A percentile compares a stretch with the other conserved stretches of the same genome.
Conservation (phyloP, 2,888 invertebrate species). For the Pachycephus smyrnensis region DNA sequence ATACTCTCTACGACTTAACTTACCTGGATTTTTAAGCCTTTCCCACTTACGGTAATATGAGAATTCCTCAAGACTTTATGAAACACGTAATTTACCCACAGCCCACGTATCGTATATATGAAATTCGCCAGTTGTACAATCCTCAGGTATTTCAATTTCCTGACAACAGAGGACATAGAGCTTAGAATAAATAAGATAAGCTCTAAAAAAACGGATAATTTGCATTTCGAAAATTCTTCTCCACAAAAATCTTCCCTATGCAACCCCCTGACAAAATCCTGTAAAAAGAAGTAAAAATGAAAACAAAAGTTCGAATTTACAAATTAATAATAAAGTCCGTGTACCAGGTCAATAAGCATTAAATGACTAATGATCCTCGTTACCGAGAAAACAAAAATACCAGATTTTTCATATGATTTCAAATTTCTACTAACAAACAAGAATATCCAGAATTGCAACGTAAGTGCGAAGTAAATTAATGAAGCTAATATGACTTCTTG, state of each 20-base stretch:
- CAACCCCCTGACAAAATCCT: too few species aligned
- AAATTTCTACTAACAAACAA: not conserved
- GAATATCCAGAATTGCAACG: not conserved
- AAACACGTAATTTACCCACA: not conserved
- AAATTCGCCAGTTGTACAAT: not conserved
- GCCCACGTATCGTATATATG: not conserved
- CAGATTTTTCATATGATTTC: not conserved
- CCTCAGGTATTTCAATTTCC: not conserved
- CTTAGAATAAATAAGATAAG: not conserved
- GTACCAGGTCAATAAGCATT: too few species aligned
- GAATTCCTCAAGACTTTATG: not conserved
- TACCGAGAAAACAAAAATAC: not conserved
- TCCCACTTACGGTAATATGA: not conserved
- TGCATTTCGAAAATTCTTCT: not conserved
- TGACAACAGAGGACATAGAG: not conserved
- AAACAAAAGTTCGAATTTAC: too few species aligned
- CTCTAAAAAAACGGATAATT: too few species aligned
- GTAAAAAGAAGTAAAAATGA: too few species aligned
- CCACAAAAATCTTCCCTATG: not conserved
- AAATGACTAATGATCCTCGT: not conserved
- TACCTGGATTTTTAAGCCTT: not conserved
- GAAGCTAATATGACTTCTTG: conserved; percentile 43
- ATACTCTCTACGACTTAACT: not conserved
- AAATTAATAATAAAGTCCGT: too few species aligned
- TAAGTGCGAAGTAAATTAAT: conserved; percentile 2